These are phyloP conservation scores for Habropoda laboriosa DNA, from an alignment of 1,140 invertebrate genomes.

Conservation along the genomic window DNA sequence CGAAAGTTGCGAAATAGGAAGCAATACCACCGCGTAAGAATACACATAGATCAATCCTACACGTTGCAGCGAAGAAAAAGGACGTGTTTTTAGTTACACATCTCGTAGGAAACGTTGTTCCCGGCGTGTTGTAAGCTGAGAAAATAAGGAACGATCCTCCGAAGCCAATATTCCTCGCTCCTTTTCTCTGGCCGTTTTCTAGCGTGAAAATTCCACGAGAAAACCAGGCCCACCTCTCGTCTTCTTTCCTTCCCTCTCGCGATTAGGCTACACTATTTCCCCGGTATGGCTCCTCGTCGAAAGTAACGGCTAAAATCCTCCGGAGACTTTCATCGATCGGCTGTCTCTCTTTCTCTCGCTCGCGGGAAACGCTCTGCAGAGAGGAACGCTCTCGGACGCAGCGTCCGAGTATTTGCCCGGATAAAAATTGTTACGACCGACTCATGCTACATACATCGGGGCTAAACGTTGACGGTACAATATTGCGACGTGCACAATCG, in stretches of 20 bases:
- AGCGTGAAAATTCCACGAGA: slow-evolving; percentile 17
- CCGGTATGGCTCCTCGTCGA: slow-evolving; percentile 34
- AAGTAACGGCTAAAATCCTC: slow-evolving; percentile 56
- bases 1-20: background rate
- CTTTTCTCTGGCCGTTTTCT: background rate
- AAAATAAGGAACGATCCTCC: slow-evolving; percentile 23
- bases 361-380: slow-evolving; percentile 30
- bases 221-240: slow-evolving; percentile 2
- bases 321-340: slow-evolving; percentile 38
- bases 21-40: too few relatives aligned
- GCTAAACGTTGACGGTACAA: slow-evolving; percentile 63
- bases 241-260: too few relatives aligned
- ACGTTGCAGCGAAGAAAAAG: background rate
- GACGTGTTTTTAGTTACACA: background rate
- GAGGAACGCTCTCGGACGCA: slow-evolving; percentile 19
- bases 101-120: background rate
- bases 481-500: slow-evolving; percentile 54
- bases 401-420: slow-evolving; percentile 44
- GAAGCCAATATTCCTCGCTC: slow-evolving; percentile 9
- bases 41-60: background rate
- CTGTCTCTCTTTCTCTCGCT: too few relatives aligned
- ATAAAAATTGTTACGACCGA: slow-evolving; percentile 60
- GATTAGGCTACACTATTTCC: slow-evolving; percentile 46
- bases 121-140: background rate
- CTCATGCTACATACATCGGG: slow-evolving; percentile 48